Evolutionary conservation across 2,888 invertebrate species (phyloP).

Genomic region (Margaritifera margaritifera): DNA sequence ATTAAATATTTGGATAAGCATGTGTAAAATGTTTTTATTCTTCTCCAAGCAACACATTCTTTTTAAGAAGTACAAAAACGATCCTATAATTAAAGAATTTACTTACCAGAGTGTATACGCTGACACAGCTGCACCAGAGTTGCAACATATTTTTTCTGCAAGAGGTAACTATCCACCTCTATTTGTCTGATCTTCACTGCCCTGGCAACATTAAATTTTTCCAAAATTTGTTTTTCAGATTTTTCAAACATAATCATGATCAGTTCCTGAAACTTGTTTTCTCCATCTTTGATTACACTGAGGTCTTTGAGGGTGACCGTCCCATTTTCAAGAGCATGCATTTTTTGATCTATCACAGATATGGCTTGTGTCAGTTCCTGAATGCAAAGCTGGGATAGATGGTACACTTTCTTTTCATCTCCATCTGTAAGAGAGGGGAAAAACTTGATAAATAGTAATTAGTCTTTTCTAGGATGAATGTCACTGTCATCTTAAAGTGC

Average conservation of each 20-base stretch:
- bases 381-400: neutral
- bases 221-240: neutral
- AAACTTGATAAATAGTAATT: too few relatives aligned
- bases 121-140: slow-evolving; percentile 5
- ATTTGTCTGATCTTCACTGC: slow-evolving; percentile 1
- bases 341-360: slow-evolving; percentile 1
- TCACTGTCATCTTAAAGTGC: too few relatives aligned
- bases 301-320: slow-evolving; percentile 15
- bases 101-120: neutral
- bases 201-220: neutral
- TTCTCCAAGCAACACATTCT: too few relatives aligned
- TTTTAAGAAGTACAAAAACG: too few relatives aligned
- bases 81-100: too few relatives aligned
- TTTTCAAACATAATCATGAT: neutral
- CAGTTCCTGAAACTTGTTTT: slow-evolving; percentile 11
- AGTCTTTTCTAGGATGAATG: too few relatives aligned
- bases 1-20: too few relatives aligned
- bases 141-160: neutral
- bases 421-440: too few relatives aligned
- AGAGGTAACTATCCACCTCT: slow-evolving; percentile 1
- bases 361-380: slow-evolving; percentile 7
- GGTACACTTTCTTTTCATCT: too few relatives aligned
- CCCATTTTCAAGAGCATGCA: slow-evolving; percentile 9
- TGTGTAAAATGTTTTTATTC: too few relatives aligned
- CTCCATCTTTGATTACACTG: slow-evolving; percentile 8